Base-by-base conservation (phyloP, 1,140 invertebrate genomes). In the Melipona quadrifasciata region DNA sequence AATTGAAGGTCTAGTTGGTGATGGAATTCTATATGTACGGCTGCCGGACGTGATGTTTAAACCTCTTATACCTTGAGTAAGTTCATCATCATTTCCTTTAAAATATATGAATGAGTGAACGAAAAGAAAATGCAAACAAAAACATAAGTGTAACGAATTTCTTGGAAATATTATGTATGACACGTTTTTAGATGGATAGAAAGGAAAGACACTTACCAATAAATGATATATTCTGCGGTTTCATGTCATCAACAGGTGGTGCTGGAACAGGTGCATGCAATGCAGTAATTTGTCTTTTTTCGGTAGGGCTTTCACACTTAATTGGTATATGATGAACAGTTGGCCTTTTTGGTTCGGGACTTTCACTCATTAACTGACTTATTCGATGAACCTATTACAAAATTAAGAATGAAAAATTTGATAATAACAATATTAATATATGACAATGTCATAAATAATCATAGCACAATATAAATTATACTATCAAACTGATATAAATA, bases 141-240 rank as follows among this genome's bases (percentile, higher is more conserved):
- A 76, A 65, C 0, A 74, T 53, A 75, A 67, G 82, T 10, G 24
- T 47, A 53, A 67, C 65, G 57, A 80, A 58, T 78, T 47, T 14
- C 34, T 67, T n/a, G 27, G 2, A 47, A 21, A 34, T 2, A n/a
- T 64, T 39, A 51, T 0, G 64, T 10, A 12, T 21, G 51, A 68
- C 17, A n/a, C 1, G n/a, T 72, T 58, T 5, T 61, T 1, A 57
- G 57, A 21, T 19, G 27, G 31, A 47, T 17, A 19, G 21, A 53
- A 58, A 73, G 65, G 21, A 53, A 64, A 14, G 10, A 53, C 92
- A 95, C 92, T 96, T 97, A 93, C 97, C 98, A 89, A 98, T 98
- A 92, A 98, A 99, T 55, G 98, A 98, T 88, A 98, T 98, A 95
- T 97, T 98, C 94, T 98, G 98, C 16, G 98, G 98, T 91, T 98